Evolutionary conservation across 64 coral and sea anemone species (phyloP).

Genomic region (Orbicella faveolata): DNA sequence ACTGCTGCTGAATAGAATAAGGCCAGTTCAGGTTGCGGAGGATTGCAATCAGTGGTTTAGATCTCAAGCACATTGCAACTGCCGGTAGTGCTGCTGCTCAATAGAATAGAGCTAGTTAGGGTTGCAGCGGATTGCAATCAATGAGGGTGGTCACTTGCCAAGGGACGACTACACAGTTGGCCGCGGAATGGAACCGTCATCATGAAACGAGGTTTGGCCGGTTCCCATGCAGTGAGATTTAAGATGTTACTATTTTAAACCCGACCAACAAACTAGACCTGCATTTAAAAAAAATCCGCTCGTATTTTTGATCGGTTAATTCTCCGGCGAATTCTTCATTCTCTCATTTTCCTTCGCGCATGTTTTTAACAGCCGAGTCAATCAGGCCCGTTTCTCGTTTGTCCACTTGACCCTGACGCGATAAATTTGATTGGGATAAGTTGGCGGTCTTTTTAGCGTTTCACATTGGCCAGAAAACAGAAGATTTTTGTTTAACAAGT

Average conservation of each 20-base stretch:
- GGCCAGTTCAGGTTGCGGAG: too few species aligned
- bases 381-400: not conserved
- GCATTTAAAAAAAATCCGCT: too few species aligned
- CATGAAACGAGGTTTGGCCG: not conserved
- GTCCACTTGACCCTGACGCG: conserved; percentile 7
- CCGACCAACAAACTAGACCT: too few species aligned
- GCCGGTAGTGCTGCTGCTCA: not conserved
- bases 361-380: not conserved
- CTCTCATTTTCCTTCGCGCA: not conserved
- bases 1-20: too few species aligned
- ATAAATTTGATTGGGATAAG: not conserved
- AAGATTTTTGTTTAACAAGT: not conserved
- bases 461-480: not conserved
- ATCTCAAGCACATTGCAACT: too few species aligned
- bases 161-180: not conserved
- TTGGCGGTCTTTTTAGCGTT: not conserved
- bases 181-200: not conserved
- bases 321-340: too few species aligned
- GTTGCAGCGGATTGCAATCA: not conserved
- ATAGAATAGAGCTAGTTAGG: not conserved
- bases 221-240: too few species aligned
- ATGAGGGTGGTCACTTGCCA: not conserved
- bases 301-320: too few species aligned
- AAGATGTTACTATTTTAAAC: too few species aligned
- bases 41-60: too few species aligned